These are phyloP conservation scores for Climacteris rufus DNA, from an alignment of 2,113 vertebrate species.

Conservation along the genomic window DNA sequence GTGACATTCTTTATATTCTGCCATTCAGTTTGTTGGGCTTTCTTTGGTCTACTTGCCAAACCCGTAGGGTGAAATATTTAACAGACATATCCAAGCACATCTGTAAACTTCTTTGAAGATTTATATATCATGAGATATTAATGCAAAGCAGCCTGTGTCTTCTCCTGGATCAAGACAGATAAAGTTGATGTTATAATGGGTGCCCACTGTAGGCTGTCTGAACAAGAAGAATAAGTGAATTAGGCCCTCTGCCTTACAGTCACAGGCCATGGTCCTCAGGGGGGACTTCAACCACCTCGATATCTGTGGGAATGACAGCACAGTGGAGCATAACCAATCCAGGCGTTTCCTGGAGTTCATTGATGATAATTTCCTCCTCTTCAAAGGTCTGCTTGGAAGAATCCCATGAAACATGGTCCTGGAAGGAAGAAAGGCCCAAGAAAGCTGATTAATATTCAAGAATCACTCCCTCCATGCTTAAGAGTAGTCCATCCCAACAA, in stretches of 20 bases:
- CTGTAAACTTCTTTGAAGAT: not conserved
- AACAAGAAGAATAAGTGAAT: not conserved
- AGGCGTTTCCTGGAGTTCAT: not conserved
- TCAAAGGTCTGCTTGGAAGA: not conserved
- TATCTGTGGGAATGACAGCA: not conserved
- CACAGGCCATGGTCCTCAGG: accelerated
- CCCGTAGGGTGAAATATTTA: not conserved
- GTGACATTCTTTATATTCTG: not conserved
- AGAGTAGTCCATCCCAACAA: not conserved
- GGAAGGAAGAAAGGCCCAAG: not conserved
- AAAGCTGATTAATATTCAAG: not conserved
- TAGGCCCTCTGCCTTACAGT: not conserved
- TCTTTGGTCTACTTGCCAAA: not conserved
- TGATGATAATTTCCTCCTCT: not conserved
- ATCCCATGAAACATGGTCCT: not conserved
- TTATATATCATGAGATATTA: not conserved
- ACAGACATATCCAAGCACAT: not conserved
- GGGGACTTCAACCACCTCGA: accelerated
- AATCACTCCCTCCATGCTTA: not conserved
- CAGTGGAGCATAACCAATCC: not conserved
- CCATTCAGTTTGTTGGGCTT: not conserved
- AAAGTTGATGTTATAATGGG: not conserved
- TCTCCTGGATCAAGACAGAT: not conserved
- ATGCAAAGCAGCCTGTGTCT: not conserved
- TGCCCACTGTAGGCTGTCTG: not conserved